Evolutionary conservation across 2,113 vertebrate genomes (phyloP), one percentile per base, ranked within the genome.

Genomic region (Opisthocomus hoazin): DNA sequence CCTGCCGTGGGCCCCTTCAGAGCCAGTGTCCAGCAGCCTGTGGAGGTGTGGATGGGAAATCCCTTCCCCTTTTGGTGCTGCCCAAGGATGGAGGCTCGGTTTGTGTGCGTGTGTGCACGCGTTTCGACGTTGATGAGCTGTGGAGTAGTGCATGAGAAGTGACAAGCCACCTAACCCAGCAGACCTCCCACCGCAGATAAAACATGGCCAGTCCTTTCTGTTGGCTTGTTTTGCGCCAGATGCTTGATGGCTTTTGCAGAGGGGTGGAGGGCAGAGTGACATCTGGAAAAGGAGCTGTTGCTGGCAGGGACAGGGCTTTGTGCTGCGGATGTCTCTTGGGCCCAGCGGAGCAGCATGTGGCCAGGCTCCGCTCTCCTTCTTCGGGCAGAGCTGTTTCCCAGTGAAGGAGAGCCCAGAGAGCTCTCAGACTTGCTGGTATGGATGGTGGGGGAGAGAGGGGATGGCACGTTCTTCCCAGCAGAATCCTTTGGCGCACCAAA

Each of bases 121-220:
- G n/a, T 68, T 75, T 56, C 2, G 4, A 79, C 85, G 39, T 34
- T 0, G 0, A 69, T 0, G 11, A 41, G 71, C 45, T 77, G 80
- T 2, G 5, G 56, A 69, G 65, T 48, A 80, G 81, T 46, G 23
- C 60, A 30, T 30, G 45, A 60, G 43, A 84, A 89, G 74, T 0
- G 2, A 89, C 69, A 60, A 75, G 74, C 16, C 56, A 5, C 74
- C 91, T 82, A 93, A 84, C 69, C 57, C 0, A 0, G 56, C 80
- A 66, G 84, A 64, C 56, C 64, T 90, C 64, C 37, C 0, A 0
- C 48, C 0, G 0, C 83, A 63, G 89, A 60, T 12, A 71, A 82
- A 94, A 39, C n/a, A 9, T 81, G 70, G 58, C n/a, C 86, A 84
- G 86, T n/a, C 41, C 56, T 46, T 74, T 51, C 86, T 39, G 34